These are phyloP conservation scores for Sebastes wilsoni DNA, from an alignment of 2,797 vertebrate species.

Conservation along the genomic window DNA sequence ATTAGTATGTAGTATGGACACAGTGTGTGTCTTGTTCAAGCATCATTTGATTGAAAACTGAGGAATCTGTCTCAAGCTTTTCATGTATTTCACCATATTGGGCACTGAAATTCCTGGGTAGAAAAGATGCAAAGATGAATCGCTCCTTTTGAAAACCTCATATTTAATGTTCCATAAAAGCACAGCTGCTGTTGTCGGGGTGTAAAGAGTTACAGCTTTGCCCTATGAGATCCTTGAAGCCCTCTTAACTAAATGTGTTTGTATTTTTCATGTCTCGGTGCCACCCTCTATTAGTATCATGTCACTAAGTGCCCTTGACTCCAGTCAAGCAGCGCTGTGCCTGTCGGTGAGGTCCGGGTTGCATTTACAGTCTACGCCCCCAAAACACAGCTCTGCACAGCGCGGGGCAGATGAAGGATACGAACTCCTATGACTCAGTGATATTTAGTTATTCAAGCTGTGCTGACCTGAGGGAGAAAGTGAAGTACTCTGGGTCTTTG, in stretches of 20 bases:
- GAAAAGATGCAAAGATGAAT: neutral
- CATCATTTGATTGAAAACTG: neutral
- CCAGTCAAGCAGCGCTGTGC: slow-evolving; percentile 34
- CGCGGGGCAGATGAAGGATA: slow-evolving; percentile 33
- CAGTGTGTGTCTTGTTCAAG: neutral
- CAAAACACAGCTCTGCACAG: slow-evolving; percentile 22
- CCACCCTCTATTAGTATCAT: slow-evolving; percentile 71
- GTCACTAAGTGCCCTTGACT: slow-evolving; percentile 68
- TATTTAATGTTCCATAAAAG: slow-evolving; percentile 55
- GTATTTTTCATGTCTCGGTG: slow-evolving; percentile 67
- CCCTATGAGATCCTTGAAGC: slow-evolving; percentile 64
- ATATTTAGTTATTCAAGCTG: slow-evolving; percentile 34
- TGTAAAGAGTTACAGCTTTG: slow-evolving; percentile 57
- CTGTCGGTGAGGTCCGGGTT: slow-evolving; percentile 41
- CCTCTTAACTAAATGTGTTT: slow-evolving; percentile 70
- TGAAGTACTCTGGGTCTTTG: slow-evolving; percentile 28
- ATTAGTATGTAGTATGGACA: neutral
- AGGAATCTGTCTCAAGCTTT: neutral
- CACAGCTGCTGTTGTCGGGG: slow-evolving; percentile 3
- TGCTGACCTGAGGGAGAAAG: slow-evolving; percentile 15
- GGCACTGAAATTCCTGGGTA: neutral
- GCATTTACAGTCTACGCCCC: slow-evolving; percentile 41
- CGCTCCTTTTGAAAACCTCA: slow-evolving; percentile 14
- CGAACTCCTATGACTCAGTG: slow-evolving; percentile 29
- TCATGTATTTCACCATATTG: slow-evolving; percentile 10